These are phyloP conservation scores for Zaprionus davidi DNA, from an alignment of 1,140 invertebrate species.

Conservation along the genomic window DNA sequence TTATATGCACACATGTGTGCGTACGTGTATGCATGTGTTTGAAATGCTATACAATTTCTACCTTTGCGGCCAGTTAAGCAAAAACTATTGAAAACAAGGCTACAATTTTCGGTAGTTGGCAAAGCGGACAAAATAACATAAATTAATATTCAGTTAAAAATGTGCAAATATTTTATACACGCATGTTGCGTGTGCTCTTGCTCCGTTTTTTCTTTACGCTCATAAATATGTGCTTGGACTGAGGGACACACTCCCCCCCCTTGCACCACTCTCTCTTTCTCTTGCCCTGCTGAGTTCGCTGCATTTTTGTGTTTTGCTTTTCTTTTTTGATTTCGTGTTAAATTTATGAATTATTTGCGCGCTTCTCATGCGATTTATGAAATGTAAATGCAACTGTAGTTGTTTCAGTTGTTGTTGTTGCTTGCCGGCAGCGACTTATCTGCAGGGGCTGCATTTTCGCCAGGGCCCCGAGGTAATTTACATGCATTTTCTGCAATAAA, in stretches of 20 bases:
- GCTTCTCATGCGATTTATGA: conserved; percentile 70
- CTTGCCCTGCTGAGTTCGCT: conserved; percentile 39
- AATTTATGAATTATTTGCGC: conserved; percentile 77
- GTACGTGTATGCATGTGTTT: not conserved
- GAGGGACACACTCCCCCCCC: not conserved
- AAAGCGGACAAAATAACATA: conserved; percentile 62
- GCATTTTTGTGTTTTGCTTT: conserved; percentile 35
- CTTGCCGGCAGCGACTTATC: conserved; percentile 60
- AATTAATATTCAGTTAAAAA: conserved; percentile 80
- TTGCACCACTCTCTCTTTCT: not conserved
- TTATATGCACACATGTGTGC: not conserved
- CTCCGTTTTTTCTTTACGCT: conserved; percentile 16
- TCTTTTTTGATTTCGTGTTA: conserved; percentile 42
- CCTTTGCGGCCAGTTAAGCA: not conserved
- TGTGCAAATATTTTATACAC: conserved; percentile 69
- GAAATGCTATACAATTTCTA: conserved; percentile 1
- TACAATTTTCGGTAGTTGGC: conserved; percentile 29
- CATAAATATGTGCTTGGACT: not conserved
- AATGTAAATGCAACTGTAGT: conserved; percentile 53
- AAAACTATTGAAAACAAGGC: conserved; percentile 8
- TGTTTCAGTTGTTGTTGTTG: not conserved
- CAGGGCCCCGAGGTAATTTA: conserved; percentile 55
- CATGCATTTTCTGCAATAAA: conserved; percentile 62
- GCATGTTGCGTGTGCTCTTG: conserved; percentile 36
- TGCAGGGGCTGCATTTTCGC: conserved; percentile 49